Evolutionary conservation across 2,113 vertebrate species (phyloP).

Genomic region (Zosterops pallidus): DNA sequence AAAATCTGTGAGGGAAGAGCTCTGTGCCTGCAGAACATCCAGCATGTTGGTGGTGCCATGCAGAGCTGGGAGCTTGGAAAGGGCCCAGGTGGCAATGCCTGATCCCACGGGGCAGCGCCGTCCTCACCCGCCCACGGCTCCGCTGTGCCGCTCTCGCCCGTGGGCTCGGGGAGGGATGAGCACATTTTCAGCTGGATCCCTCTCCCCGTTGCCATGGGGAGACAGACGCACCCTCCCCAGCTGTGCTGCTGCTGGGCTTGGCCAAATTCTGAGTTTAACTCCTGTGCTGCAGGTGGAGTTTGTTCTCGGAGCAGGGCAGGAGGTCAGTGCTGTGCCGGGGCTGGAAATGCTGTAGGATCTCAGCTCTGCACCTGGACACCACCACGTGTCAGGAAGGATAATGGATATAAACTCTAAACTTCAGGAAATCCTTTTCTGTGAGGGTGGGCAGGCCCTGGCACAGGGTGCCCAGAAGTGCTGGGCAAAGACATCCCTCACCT

Average conservation of each 20-base stretch:
- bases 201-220: neutral
- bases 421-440: no score
- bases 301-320: neutral
- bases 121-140: constrained; percentile 27
- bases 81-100: neutral
- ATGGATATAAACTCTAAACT: no score
- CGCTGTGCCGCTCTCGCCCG: neutral
- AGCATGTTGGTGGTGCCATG: neutral
- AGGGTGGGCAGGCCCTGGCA: no score
- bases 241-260: neutral
- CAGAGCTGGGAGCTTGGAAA: neutral
- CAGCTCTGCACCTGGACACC: neutral
- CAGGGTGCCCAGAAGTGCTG: no score
- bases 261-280: neutral
- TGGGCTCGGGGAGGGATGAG: neutral
- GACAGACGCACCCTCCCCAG: neutral
- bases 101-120: neutral
- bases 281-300: neutral
- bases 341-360: neutral
- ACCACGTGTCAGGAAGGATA: no score
- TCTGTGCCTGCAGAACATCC: neutral
- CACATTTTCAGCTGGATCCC: neutral
- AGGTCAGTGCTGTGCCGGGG: neutral
- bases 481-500: neutral
- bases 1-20: neutral